These are phyloP conservation scores for Terrapene triunguis DNA, from an alignment of 2,113 vertebrate species.

Conservation along the genomic window DNA sequence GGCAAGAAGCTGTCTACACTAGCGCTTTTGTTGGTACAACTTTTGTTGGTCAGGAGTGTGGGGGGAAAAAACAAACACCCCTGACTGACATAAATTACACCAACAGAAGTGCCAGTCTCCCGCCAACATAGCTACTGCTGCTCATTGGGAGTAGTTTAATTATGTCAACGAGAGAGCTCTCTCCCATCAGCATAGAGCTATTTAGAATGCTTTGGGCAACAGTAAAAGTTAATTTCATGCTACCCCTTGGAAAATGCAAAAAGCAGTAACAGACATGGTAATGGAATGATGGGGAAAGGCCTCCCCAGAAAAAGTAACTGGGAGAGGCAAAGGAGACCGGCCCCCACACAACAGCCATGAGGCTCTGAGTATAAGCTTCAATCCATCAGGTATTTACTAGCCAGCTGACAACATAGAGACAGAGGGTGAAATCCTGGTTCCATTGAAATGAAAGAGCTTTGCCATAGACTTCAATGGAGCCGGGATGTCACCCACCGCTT, in stretches of 20 bases:
- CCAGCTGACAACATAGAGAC: neutral
- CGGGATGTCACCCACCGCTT: neutral
- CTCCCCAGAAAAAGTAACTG: neutral
- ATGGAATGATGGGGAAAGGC: neutral
- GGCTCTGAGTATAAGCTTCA: accelerated
- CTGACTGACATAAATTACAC: too few relatives aligned
- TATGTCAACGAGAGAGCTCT: too few relatives aligned
- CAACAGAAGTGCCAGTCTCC: too few relatives aligned
- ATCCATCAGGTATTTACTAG: neutral
- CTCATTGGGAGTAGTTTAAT: too few relatives aligned
- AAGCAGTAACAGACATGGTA: neutral
- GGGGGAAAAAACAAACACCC: too few relatives aligned
- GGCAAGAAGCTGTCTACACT: neutral
- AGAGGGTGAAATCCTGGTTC: neutral
- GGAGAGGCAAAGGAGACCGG: neutral
- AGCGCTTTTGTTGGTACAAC: too few relatives aligned
- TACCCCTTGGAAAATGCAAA: neutral
- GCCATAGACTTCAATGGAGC: neutral
- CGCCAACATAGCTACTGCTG: too few relatives aligned
- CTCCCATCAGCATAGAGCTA: neutral
- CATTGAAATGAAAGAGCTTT: neutral
- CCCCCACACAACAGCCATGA: neutral
- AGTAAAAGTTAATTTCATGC: neutral
- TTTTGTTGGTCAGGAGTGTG: too few relatives aligned
- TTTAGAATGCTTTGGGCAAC: neutral